Base-by-base conservation (phyloP, 2,888 invertebrate genomes). In the Philereme transversata region DNA sequence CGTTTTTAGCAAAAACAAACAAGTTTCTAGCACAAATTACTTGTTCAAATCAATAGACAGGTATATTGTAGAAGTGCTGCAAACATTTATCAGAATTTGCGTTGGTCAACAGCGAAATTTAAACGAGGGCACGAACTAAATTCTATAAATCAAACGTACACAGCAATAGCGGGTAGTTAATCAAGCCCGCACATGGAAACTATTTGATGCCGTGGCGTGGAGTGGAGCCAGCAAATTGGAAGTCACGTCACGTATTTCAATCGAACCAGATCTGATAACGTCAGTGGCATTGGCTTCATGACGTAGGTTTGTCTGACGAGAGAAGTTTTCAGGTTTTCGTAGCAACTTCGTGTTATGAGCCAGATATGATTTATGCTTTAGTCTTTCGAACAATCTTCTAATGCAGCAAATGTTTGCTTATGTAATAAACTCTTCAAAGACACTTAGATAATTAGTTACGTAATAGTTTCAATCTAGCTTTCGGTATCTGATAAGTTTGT, bases 221-320 rank as follows among this genome's bases (percentile, higher is more conserved):
- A 66, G 66, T 60, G 58, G 62, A 69, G 68, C 73, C 62, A 70
- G 60, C 65, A 71, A 77, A 79, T 83, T 74, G 72, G 74, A 62
- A 86, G 72, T 78, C 83, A 70, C 69, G 77, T 82, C 88, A 88
- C 88, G 87, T 87, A 86, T 84, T 86, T 88, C 86, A 89, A 89
- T 90, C 78, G 83, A 81, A 78, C 79, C 78, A 79, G 77, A 77
- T 77, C 77, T 77, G 77, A 79, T 79, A 80, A 74, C 72, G 72
- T 76, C 78, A 73, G 75, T 73, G 68, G 70, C 77, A 74, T 74
- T 76, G 74, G 71, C 70, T 74, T 69, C 66, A 72, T 67, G 68
- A 65, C 70, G 71, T 66, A 67, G 65, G 65, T 64, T 67, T 65
- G 66, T 70, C 62, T 57, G 54, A 57, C 57, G 50, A 54, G 47